Base-by-base conservation (phyloP, 2,797 vertebrate species). In the Gymnothorax javanicus region DNA sequence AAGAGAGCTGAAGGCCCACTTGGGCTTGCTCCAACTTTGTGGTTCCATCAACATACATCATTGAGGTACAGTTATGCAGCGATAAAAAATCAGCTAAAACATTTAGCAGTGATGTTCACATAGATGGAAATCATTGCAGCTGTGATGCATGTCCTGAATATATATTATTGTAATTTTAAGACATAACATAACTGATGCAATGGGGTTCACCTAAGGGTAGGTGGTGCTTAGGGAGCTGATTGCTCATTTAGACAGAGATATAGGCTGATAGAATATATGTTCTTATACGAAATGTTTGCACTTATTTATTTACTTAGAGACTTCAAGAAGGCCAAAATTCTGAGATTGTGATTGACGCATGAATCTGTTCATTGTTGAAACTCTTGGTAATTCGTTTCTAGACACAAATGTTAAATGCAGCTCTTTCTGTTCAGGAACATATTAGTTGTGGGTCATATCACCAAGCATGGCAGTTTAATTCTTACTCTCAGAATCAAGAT, bases 41-140 rank as follows among this genome's bases (percentile, higher is more conserved):
- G 58, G 57, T 84, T 58, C 43, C n/a, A 27, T 25, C 27, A 25
- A 62, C 62, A 23, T 84, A 62, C 57, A 43, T 56, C 82, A 84
- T 27, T 60, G 82, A 73, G 25, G 69, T 73, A 73, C 27, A 73
- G 69, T 73, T 73, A 73, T 73, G 69, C 69, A 33, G 69, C 27
- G 69, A 58, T 43, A 67, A 84, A 67, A 64, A 43, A 50, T 50
- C 17, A 67, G 83, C 56, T 67, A 67, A 23, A 67, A 73, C 27
- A 73, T 27, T 73, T 73, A 73, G 69, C 69, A 33, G 69, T 43
- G 27, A 27, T 73, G 27, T 33, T 73, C 25, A 33, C 13, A 11
- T 73, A 2, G 25, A 73, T 11, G 25, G 69, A 15, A 15, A 73
- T 27, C 9, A 73, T 27, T 13, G 11, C 27, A 73, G 27, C 69